Evolutionary conservation across 2,888 invertebrate species (phyloP).

Genomic region (Hemicrepidius hirtus): DNA sequence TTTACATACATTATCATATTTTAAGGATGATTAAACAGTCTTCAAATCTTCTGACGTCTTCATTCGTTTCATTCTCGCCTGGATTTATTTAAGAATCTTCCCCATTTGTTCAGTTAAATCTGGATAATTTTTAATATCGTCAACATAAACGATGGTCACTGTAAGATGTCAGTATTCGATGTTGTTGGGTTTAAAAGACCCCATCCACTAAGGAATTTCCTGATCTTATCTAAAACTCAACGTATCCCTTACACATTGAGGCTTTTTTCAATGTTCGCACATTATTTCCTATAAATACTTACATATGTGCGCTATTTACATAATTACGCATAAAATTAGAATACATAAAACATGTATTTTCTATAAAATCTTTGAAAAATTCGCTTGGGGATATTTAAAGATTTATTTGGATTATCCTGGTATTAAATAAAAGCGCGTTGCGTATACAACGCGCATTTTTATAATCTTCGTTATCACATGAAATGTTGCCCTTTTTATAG

Average conservation of each 20-base stretch:
- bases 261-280: constrained; percentile 27
- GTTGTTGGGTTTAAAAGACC: constrained; percentile 41
- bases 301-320: constrained; percentile 7
- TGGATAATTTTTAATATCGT: constrained; percentile 65
- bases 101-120: constrained; percentile 62
- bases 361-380: no score
- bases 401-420: background rate
- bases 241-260: constrained; percentile 25
- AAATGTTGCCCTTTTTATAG: constrained; percentile 31
- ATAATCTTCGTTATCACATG: constrained; percentile 22
- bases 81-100: constrained; percentile 55
- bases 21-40: constrained; percentile 66
- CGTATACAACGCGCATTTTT: constrained; percentile 20
- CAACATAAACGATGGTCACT: constrained; percentile 62
- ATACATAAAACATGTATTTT: background rate
- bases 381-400: no score
- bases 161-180: constrained; percentile 57
- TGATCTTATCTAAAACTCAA: constrained; percentile 40
- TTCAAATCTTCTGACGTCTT: constrained; percentile 63
- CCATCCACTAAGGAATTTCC: constrained; percentile 32
- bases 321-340: constrained; percentile 18
- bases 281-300: constrained; percentile 27
- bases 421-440: constrained; percentile 12
- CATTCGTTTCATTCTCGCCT: constrained; percentile 62
- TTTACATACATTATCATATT: constrained; percentile 67